Base-by-base conservation (phyloP, 2,113 vertebrate species). In the Muntiacus muntjak region DNA sequence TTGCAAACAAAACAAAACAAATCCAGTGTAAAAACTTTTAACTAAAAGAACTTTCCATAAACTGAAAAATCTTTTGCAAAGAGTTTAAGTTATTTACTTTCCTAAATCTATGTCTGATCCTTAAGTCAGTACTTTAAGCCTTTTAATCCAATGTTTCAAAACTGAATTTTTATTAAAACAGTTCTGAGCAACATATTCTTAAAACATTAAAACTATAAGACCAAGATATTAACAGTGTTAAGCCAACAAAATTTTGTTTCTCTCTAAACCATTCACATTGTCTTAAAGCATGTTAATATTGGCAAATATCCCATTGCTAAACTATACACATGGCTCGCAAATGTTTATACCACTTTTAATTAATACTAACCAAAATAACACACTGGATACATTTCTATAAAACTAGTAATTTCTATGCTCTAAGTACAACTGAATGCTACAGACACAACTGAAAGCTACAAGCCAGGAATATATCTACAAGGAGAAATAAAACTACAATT, bases 401-500 rank as follows among this genome's bases (percentile, higher is more conserved):
- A 89, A 87, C 96, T 91, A 96, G 7, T 30, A 82, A 90, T 94
- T 93, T 97, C 93, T 97, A 96, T 47, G 54, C 30, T 97, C 60
- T 97, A 97, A 98, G 86, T 57, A 83, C 43, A 95, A 98, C 94
- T 92, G 83, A 95, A 98, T 98, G 96, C 84, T 96, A 98, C 98
- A 98, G 97, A 91, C 21, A 81, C 43, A 95, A 97, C 93, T 92
- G 87, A 96, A 98, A 98, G 94, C 91, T 97, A 98, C 98, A 98
- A 94, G 82, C 23, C 87, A 98, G 97, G 92, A 98, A 30, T 84
- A 95, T 76, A 98, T 98, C 86, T 98, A 98, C 95, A 97, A 6
- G 93, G 96, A 97, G 89, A 97, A 98, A 93, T 76, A 89, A 97
- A 98, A 98, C 98, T 98, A 85, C 97, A 89, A 58, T 99, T 99